A percentile compares a stretch with the other conserved stretches of the same genome.
These are phyloP conservation scores for Erythrolamprus reginae DNA, from an alignment of 2,113 vertebrate genomes.

Conservation along the genomic window DNA sequence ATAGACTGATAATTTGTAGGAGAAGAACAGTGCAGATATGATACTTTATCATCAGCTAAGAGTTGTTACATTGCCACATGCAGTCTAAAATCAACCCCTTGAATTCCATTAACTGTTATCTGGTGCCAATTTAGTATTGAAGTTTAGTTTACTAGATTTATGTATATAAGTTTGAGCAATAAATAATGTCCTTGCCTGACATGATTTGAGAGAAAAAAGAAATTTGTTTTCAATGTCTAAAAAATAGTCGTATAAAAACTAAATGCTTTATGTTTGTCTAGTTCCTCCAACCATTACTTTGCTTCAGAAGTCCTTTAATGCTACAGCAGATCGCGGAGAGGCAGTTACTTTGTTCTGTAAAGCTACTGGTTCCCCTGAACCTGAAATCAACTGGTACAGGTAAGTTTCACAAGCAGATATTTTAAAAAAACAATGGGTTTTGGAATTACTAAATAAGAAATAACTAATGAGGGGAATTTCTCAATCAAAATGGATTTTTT, in stretches of 20 bases:
- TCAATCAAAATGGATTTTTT: neutral
- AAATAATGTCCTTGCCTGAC: neutral
- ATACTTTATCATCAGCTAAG: too few relatives aligned
- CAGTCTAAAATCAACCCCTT: neutral
- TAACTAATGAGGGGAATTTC: neutral
- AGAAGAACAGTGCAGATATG: too few relatives aligned
- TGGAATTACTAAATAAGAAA: neutral
- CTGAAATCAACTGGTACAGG: conserved; percentile 90
- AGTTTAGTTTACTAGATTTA: neutral
- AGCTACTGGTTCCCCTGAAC: conserved; percentile 87
- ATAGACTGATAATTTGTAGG: neutral
- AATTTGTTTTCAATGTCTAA: neutral
- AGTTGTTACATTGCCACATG: neutral
- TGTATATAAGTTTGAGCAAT: neutral
- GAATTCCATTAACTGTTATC: neutral
- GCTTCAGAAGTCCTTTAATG: conserved; percentile 88
- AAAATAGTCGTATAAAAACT: neutral
- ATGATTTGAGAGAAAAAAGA: neutral
- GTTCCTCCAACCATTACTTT: conserved; percentile 85
- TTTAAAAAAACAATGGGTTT: rapidly evolving
- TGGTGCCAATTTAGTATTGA: neutral
- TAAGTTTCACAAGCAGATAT: conserved; percentile 48
- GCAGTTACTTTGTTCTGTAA: conserved; percentile 84
- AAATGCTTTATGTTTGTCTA: conserved; percentile 52
- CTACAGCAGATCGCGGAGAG: conserved; percentile 92